Conservation (phyloP, 2,888 invertebrate species). For the Tortricodes alternella region DNA sequence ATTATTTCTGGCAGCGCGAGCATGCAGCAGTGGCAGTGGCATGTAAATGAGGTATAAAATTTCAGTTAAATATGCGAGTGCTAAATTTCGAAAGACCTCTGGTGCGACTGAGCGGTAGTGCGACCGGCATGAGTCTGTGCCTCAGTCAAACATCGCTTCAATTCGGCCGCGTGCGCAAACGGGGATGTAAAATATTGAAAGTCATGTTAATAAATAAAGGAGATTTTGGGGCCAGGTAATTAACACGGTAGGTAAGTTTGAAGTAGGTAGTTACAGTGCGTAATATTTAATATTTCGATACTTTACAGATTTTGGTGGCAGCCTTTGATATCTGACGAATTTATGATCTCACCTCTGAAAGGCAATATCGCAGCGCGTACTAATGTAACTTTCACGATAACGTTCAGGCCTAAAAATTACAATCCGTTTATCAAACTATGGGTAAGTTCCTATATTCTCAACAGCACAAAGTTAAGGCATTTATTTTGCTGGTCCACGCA, state of each 20-base stretch:
- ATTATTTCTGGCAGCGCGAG: too few species aligned
- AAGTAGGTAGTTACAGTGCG: background rate
- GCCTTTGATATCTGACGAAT: conserved; percentile 72
- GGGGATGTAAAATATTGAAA: conserved; percentile 69
- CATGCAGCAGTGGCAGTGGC: too few species aligned
- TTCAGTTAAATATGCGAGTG: conserved; percentile 72
- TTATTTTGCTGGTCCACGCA: too few species aligned
- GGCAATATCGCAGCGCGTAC: conserved; percentile 85
- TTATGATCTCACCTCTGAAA: conserved; percentile 82
- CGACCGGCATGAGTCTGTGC: conserved; percentile 68
- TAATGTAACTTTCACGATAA: conserved; percentile 84
- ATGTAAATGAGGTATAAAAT: conserved; percentile 20
- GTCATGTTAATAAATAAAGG: conserved; percentile 73
- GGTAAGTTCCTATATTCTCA: conserved; percentile 49
- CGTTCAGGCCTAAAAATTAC: conserved; percentile 80
- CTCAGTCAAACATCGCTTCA: conserved; percentile 72
- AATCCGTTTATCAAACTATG: conserved; percentile 77
- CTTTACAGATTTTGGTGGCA: conserved; percentile 74
- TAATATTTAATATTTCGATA: background rate
- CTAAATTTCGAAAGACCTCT: conserved; percentile 63
- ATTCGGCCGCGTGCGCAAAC: conserved; percentile 71
- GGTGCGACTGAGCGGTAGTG: conserved; percentile 67
- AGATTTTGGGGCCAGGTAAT: conserved; percentile 71
- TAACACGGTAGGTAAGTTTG: background rate
- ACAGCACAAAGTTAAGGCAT: too few species aligned